A percentile compares a stretch with the other conserved stretches of the same genome.
Evolutionary conservation across 2,797 vertebrate species (phyloP).

Genomic region (Leucoraja ocellata): DNA sequence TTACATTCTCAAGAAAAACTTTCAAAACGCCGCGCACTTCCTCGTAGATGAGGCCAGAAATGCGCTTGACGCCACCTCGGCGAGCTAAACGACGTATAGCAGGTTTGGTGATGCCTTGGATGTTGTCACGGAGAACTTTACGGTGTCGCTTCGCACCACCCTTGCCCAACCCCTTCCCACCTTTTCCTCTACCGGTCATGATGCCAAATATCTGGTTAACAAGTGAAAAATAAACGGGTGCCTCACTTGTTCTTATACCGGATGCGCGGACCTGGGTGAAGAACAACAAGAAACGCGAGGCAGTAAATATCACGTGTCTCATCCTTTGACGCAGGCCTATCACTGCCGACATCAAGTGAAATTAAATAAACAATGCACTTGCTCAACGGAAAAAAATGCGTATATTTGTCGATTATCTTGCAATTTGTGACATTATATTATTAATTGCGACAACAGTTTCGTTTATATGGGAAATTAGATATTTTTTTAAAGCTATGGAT

Average conservation of each 20-base stretch:
- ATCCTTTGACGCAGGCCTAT: neutral
- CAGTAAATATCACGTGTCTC: neutral
- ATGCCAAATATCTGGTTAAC: rapidly evolving
- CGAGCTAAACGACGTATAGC: too few relatives aligned
- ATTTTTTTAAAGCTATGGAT: too few relatives aligned
- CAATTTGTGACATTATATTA: neutral
- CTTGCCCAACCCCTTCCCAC: neutral
- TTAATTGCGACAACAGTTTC: neutral
- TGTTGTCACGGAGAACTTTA: too few relatives aligned
- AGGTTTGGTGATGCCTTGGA: too few relatives aligned
- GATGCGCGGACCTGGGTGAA: neutral
- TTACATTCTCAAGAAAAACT: too few relatives aligned
- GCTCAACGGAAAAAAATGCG: too few relatives aligned
- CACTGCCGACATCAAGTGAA: neutral
- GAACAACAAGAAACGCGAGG: neutral
- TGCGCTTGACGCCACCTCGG: too few relatives aligned
- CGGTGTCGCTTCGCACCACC: neutral
- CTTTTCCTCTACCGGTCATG: neutral
- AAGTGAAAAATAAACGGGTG: rapidly evolving
- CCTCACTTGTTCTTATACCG: neutral
- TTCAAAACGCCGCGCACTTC: too few relatives aligned
- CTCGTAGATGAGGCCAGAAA: too few relatives aligned
- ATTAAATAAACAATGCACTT: too few relatives aligned
- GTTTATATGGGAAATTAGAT: too few relatives aligned
- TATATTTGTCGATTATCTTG: too few relatives aligned